phyloP scores from a whole-genome alignment of 2,113 vertebrate genomes.

The Apteryx mantelli region DNA sequence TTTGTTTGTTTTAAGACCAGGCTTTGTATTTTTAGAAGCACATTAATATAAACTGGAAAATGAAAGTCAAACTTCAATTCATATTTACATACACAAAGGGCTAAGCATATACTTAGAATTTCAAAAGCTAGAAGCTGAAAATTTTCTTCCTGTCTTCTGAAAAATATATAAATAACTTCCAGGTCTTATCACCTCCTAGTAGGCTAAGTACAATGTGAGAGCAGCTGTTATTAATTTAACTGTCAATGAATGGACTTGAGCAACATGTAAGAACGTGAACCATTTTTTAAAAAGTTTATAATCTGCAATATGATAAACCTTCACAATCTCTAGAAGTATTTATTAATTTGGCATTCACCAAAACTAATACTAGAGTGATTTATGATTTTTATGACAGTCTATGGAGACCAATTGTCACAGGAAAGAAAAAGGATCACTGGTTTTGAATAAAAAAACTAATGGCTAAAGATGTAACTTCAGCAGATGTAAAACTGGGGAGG shows the following conservation, averaged over 20 bases:
- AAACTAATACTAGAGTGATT: not conserved
- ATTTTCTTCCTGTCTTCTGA: not conserved
- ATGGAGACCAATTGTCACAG: fast-evolving
- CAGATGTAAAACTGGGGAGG: not conserved
- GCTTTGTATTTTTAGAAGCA: not conserved
- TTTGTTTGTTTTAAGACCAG: not conserved
- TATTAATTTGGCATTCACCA: not conserved
- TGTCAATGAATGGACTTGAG: not conserved
- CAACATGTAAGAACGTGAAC: not conserved
- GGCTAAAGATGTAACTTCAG: not conserved
- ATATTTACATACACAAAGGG: not conserved
- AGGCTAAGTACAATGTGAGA: not conserved
- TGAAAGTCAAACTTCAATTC: not conserved
- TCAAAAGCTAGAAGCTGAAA: not conserved
- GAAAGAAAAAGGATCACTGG: not conserved
- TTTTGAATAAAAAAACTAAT: not conserved
- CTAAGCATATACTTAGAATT: not conserved
- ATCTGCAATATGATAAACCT: not conserved
- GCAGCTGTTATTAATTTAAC: not conserved
- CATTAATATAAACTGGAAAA: not conserved
- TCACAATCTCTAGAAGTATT: not conserved
- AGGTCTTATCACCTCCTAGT: too few species aligned
- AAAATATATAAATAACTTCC: not conserved
- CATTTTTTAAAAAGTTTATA: not conserved
- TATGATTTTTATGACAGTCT: not conserved